These are phyloP conservation scores for Chunga burmeisteri DNA, from an alignment of 2,113 vertebrate species.

Conservation along the genomic window DNA sequence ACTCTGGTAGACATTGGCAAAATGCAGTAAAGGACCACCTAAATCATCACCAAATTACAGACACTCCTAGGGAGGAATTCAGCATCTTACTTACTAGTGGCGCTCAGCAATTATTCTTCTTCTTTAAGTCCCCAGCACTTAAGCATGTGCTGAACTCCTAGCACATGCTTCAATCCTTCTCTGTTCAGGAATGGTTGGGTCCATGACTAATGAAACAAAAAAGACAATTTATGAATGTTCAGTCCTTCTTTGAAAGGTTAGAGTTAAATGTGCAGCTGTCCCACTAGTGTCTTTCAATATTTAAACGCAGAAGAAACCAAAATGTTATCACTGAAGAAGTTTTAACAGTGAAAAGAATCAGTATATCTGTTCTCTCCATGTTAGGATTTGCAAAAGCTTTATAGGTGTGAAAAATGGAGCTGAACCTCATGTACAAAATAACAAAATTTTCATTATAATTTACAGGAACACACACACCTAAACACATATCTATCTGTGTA, in stretches of 20 bases:
- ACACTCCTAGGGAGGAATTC: neutral
- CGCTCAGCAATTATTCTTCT: neutral
- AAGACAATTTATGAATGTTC: neutral
- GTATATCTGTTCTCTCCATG: neutral
- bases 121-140: neutral
- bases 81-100: neutral
- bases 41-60: neutral
- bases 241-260: neutral
- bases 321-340: neutral
- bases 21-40: neutral
- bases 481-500: neutral
- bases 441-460: neutral
- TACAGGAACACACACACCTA: conserved; percentile 24
- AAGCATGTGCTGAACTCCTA: neutral
- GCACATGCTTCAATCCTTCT: neutral
- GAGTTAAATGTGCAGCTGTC: neutral
- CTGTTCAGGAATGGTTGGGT: neutral
- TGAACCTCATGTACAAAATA: conserved; percentile 2
- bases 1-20: neutral
- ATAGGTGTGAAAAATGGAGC: neutral
- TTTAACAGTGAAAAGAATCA: neutral
- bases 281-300: neutral
- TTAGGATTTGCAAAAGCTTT: conserved; percentile 4
- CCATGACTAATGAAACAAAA: neutral
- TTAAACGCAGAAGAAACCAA: neutral